Percentiles rank a stretch among this genome's conserved stretches.
Conservation (phyloP, 2,888 invertebrate species). For the Hydrotaea diabolus region DNA sequence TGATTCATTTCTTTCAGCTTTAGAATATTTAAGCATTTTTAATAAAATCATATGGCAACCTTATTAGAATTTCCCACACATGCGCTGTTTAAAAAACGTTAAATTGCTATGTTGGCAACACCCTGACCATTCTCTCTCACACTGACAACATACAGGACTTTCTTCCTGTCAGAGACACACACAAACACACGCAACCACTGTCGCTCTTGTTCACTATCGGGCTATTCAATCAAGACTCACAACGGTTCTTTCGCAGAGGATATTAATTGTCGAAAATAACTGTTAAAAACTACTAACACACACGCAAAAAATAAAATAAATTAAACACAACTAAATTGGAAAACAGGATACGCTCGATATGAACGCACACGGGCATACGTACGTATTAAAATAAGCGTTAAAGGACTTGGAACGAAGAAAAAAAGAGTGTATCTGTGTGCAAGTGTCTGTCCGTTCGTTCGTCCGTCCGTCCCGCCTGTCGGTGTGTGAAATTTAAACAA, state of each 20-base stretch:
- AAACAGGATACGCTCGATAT: slow-evolving; percentile 38
- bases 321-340: not conserved
- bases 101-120: not conserved
- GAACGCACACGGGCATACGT: not conserved
- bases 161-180: slow-evolving; percentile 3
- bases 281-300: not conserved
- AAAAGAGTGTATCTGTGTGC: not conserved
- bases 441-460: not conserved
- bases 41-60: not conserved
- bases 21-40: not conserved
- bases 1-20: not conserved
- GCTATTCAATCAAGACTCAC: slow-evolving; percentile 2
- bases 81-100: not conserved
- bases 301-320: too few species aligned
- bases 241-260: slow-evolving; percentile 24
- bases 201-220: not conserved
- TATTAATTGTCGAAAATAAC: not conserved
- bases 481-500: slow-evolving; percentile 47
- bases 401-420: not conserved
- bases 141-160: not conserved
- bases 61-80: not conserved
- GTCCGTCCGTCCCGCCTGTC: not conserved
- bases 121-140: slow-evolving; percentile 15
- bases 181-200: not conserved
- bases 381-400: not conserved